Conservation (phyloP, 2,888 invertebrate genomes). For the Junonia oenone region DNA sequence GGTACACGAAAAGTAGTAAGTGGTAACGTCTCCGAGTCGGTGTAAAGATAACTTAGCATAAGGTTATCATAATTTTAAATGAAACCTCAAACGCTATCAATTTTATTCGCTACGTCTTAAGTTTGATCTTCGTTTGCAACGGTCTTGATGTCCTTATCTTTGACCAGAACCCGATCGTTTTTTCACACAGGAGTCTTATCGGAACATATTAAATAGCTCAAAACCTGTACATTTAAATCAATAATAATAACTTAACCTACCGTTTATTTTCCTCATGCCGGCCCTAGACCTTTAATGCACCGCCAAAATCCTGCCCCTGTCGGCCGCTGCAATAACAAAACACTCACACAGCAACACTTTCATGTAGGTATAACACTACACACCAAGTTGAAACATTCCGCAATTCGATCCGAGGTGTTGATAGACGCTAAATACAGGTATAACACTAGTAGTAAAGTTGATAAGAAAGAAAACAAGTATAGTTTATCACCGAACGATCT, state of each 20-base stretch:
- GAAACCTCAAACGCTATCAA: slow-evolving; percentile 24
- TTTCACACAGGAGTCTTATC: slow-evolving; percentile 44
- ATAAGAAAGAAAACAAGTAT: slow-evolving; percentile 64
- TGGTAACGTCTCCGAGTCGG: slow-evolving; percentile 39
- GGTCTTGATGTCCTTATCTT: slow-evolving; percentile 39
- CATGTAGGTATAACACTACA: slow-evolving; percentile 28
- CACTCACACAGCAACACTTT: slow-evolving; percentile 62
- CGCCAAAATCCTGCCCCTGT: slow-evolving; percentile 67
- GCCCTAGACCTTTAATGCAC: slow-evolving; percentile 66
- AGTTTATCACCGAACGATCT: slow-evolving; percentile 68
- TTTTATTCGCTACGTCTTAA: slow-evolving; percentile 31
- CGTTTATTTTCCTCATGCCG: slow-evolving; percentile 76
- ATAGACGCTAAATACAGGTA: slow-evolving; percentile 35
- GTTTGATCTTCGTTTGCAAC: slow-evolving; percentile 35
- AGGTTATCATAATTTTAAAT: slow-evolving; percentile 40
- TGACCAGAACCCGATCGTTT: slow-evolving; percentile 44
- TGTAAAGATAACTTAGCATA: slow-evolving; percentile 37
- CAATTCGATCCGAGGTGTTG: slow-evolving; percentile 31
- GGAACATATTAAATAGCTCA: slow-evolving; percentile 27
- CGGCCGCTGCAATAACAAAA: slow-evolving; percentile 65
- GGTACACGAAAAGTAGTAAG: not conserved
- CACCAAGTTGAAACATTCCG: slow-evolving; percentile 42
- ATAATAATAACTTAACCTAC: slow-evolving; percentile 41
- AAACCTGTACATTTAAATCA: not conserved
- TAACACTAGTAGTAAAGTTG: slow-evolving; percentile 51